These are phyloP conservation scores for Strigamia maritima DNA, from an alignment of 2,888 invertebrate species.

Conservation along the genomic window DNA sequence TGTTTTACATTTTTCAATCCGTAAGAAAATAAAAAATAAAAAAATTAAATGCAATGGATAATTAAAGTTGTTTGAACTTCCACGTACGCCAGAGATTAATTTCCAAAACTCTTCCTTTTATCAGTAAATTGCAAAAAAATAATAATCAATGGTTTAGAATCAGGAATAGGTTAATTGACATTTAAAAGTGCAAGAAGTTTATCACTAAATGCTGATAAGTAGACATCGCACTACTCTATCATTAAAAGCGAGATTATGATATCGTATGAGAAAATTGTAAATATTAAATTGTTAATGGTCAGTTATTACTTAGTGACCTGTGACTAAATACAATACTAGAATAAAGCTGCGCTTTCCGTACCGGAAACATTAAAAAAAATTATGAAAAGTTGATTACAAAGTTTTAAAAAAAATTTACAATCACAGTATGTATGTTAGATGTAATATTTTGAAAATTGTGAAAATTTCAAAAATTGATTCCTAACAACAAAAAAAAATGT, in stretches of 20 bases:
- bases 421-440: background rate
- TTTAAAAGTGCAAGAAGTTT: background rate
- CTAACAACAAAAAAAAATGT: background rate
- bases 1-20: background rate
- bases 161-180: background rate
- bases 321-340: background rate
- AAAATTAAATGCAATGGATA: background rate
- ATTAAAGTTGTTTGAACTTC: background rate
- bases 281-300: background rate
- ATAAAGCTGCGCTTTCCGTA: background rate
- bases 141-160: background rate
- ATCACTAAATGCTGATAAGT: background rate
- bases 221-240: background rate
- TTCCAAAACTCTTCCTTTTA: background rate
- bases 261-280: background rate
- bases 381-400: background rate
- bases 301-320: background rate
- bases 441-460: background rate
- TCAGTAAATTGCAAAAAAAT: background rate
- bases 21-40: background rate
- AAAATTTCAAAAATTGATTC: constrained; percentile 5
- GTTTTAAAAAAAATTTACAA: background rate
- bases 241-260: background rate
- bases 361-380: background rate
- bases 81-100: background rate